phyloP scores from a whole-genome alignment of 2,888 invertebrate species.

The Diabrotica balteata region DNA sequence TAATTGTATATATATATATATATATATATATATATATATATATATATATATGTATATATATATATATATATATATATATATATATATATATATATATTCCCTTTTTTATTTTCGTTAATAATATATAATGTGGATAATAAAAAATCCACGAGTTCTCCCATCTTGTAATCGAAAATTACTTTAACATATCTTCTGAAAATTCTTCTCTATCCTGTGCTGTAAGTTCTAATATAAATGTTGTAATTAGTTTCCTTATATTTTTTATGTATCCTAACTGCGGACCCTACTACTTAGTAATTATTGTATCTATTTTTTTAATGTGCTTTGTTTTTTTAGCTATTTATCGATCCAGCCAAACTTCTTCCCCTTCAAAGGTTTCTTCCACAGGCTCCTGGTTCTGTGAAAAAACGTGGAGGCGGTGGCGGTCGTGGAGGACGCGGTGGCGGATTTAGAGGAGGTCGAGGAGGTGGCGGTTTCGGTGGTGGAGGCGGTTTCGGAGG shows the following conservation, averaged over 20 bases:
- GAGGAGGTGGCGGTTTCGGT: slow-evolving; percentile 47
- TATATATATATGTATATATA: no score
- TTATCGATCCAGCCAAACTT: slow-evolving; percentile 92
- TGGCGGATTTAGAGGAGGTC: slow-evolving; percentile 44
- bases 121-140: no score
- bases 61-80: no score
- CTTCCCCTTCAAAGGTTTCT: slow-evolving; percentile 89
- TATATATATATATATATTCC: no score
- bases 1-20: no score
- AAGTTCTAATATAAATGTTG: background rate
- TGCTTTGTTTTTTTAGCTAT: slow-evolving; percentile 69
- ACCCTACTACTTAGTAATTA: background rate
- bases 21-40: no score
- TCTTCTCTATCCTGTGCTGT: no score
- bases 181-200: no score
- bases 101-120: no score
- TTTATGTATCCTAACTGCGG: background rate
- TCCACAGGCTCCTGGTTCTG: slow-evolving; percentile 74
- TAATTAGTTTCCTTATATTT: no score
- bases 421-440: slow-evolving; percentile 57
- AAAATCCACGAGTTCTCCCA: no score
- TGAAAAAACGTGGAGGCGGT: slow-evolving; percentile 66
- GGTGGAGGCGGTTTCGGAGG: slow-evolving; percentile 56
- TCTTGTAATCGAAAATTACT: background rate
- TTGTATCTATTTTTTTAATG: slow-evolving; percentile 65